Evolutionary conservation across 2,888 invertebrate genomes (phyloP), one percentile per base, ranked within the genome.

Genomic region (Synergus itoensis): DNA sequence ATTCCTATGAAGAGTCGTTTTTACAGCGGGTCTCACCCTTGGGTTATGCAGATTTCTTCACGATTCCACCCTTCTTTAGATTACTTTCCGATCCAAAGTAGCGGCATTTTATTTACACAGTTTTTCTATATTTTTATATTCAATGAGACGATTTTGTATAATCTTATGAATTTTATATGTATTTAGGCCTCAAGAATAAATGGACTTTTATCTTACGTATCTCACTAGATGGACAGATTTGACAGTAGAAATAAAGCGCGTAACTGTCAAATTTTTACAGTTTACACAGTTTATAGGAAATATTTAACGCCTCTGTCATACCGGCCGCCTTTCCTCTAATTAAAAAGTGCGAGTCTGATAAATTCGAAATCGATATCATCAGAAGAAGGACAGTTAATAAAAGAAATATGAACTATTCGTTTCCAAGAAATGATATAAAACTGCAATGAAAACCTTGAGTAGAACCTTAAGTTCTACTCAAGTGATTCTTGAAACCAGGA

Each of bases 51-150:
- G n/a, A 73, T 73, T 73, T 73, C 8, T 36, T 53, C 48, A 40
- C 73, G 73, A 57, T 48, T 73, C 73, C 36, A 53, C 36, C 53
- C 53, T 73, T 40, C 57, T 57, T 53, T 36, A 73, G 11, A 73
- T 73, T 73, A 73, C 28, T 73, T 73, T 73, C 73, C n/a, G 36
- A 40, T 73, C 40, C 69, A 57, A 73, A 73, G 48, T 57, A n/a
- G 53, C 36, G 28, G n/a, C 40, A 53, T 73, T 73, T 73, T 73
- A 53, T 73, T 73, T 73, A 53, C 53, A 28, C 73, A 53, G 16
- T 36, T 40, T 4, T 73, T 40, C 16, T 12, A 4, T 9, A 53
- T 36, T 12, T 36, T 12, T 36, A 11, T 57, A 36, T n/a, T 16
- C 9, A 57, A 57, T 57, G 11, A 18, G 8, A 57, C 3, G 57